Conservation (phyloP, 2,797 vertebrate genomes). For the Naso thynnoides region DNA sequence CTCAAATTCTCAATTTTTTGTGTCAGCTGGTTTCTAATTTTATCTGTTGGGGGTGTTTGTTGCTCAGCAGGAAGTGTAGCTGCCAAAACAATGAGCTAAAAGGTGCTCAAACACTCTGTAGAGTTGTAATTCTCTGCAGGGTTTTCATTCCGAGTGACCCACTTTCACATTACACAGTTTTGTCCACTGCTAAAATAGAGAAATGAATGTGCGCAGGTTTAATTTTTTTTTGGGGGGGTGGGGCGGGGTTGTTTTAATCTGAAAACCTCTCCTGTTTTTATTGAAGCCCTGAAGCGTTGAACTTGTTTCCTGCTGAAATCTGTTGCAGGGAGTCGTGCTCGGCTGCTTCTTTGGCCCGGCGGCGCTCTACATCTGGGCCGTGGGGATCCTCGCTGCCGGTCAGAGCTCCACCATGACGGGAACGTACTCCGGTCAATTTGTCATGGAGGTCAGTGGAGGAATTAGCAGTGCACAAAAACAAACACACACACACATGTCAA, state of each 20-base stretch:
- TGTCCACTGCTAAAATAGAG: neutral
- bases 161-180: too few relatives aligned
- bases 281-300: neutral
- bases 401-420: slow-evolving; percentile 97
- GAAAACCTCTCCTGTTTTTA: too few relatives aligned
- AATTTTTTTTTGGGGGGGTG: neutral
- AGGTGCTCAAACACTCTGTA: too few relatives aligned
- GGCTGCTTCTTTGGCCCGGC: slow-evolving; percentile 94
- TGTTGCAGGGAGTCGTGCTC: slow-evolving; percentile 76
- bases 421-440: slow-evolving; percentile 95
- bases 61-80: too few relatives aligned
- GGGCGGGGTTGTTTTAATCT: too few relatives aligned
- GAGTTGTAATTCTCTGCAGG: too few relatives aligned
- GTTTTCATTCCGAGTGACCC: too few relatives aligned
- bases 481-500: slow-evolving; percentile 6
- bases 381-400: slow-evolving; percentile 94
- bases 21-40: too few relatives aligned
- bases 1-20: too few relatives aligned
- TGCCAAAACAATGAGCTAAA: too few relatives aligned
- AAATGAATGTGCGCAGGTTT: neutral
- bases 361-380: slow-evolving; percentile 94
- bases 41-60: too few relatives aligned
- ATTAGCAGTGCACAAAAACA: too few relatives aligned
- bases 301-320: neutral
- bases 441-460: slow-evolving; percentile 90